Conservation (phyloP, 2,797 vertebrate species). For the Enteromius treurensis region DNA sequence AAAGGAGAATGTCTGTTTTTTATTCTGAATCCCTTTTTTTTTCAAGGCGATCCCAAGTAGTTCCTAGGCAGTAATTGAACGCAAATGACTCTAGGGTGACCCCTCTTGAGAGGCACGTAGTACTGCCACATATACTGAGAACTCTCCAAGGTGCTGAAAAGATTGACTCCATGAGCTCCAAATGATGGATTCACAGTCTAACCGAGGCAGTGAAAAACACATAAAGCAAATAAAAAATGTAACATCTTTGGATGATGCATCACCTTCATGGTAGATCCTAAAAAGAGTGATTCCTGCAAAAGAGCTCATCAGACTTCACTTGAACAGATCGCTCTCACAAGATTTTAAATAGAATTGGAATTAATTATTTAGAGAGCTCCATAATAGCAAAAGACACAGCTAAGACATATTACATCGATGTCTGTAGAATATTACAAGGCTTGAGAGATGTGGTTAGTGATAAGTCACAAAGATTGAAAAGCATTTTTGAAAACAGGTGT, state of each 20-base stretch:
- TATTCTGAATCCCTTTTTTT: neutral
- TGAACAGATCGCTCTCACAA: constrained; percentile 54
- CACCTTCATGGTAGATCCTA: constrained; percentile 14
- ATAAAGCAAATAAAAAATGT: constrained; percentile 39
- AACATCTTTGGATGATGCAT: constrained; percentile 27
- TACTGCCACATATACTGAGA: constrained; percentile 30
- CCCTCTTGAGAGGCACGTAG: constrained; percentile 59
- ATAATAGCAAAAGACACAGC: constrained; percentile 49
- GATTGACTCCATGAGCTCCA: constrained; percentile 15
- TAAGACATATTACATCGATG: constrained; percentile 33
- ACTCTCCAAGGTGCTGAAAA: constrained; percentile 74
- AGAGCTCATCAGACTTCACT: constrained; percentile 49
- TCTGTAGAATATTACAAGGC: constrained; percentile 16
- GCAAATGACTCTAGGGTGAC: constrained; percentile 57
- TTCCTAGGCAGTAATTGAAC: constrained; percentile 22
- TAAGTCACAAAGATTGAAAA: constrained; percentile 23
- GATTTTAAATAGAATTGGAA: constrained; percentile 62
- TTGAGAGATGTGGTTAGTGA: constrained; percentile 9
- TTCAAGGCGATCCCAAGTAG: neutral
- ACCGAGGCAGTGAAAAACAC: constrained; percentile 29
- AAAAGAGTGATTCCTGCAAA: constrained; percentile 24
- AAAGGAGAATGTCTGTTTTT: neutral
- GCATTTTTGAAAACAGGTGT: neutral
- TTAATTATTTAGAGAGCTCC: constrained; percentile 59
- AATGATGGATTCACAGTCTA: constrained; percentile 42